Evolutionary conservation across 2,113 vertebrate species (phyloP).

Genomic region (Oncorhynchus masou): DNA sequence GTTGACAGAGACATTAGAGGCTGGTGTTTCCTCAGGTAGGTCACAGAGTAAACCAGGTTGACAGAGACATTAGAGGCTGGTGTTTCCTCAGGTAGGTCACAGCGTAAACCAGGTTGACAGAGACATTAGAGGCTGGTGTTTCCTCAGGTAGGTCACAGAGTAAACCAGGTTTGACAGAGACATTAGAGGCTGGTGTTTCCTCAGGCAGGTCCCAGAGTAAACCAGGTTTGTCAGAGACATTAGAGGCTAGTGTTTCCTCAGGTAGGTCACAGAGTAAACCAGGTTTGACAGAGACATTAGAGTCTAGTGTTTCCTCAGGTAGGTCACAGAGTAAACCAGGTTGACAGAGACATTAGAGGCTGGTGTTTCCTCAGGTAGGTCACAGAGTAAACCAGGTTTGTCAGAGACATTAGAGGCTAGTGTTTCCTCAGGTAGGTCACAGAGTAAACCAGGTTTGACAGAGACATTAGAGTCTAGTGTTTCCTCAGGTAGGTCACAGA

Average conservation of each 20-base stretch:
- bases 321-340: neutral
- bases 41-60: neutral
- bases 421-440: too few relatives aligned
- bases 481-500: too few relatives aligned
- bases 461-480: neutral
- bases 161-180: constrained; percentile 17
- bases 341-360: constrained; percentile 22
- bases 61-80: constrained; percentile 14
- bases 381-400: too few relatives aligned
- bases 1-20: constrained; percentile 10
- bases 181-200: constrained; percentile 1
- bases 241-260: too few relatives aligned
- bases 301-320: neutral
- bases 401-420: too few relatives aligned
- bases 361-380: too few relatives aligned
- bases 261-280: neutral
- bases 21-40: too few relatives aligned
- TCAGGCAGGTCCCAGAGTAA: too few relatives aligned
- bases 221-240: too few relatives aligned
- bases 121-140: too few relatives aligned
- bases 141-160: too few relatives aligned
- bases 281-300: constrained; percentile 19
- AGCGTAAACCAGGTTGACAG: neutral
- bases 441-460: constrained; percentile 13
- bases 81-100: too few relatives aligned